A percentile compares a stretch with the other conserved stretches of the same genome.
Evolutionary conservation across 2,113 vertebrate species (phyloP).

Genomic region (Arothron firmamentum): DNA sequence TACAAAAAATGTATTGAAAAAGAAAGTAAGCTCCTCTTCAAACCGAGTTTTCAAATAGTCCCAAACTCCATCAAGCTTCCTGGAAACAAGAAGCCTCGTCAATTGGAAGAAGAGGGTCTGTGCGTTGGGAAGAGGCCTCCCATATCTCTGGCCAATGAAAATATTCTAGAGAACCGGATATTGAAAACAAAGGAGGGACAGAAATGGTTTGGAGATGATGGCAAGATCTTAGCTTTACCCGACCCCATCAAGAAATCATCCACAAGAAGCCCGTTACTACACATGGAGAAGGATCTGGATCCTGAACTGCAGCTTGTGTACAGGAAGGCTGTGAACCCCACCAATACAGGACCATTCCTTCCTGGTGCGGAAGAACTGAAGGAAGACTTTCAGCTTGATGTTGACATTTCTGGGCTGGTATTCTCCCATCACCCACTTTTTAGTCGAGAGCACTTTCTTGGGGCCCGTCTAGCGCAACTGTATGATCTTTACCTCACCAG

Average conservation of each 20-base stretch:
- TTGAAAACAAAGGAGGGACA: conserved; percentile 80
- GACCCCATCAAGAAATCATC: conserved; percentile 86
- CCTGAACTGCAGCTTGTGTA: conserved; percentile 82
- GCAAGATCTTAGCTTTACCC: conserved; percentile 85
- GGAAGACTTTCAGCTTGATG: conserved; percentile 88
- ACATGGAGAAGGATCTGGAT: conserved; percentile 73
- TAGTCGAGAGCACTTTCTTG: conserved; percentile 92
- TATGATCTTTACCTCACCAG: conserved; percentile 90
- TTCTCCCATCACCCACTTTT: conserved; percentile 97
- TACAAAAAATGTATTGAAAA: conserved; percentile 68
- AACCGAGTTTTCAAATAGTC: conserved; percentile 81
- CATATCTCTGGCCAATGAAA: conserved; percentile 79
- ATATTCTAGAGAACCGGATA: conserved; percentile 90
- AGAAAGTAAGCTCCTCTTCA: conserved; percentile 79
- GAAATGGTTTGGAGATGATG: conserved; percentile 94
- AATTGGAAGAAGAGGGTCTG: conserved; percentile 91
- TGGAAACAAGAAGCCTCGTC: conserved; percentile 84
- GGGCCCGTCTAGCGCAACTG: conserved; percentile 83
- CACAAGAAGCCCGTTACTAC: conserved; percentile 79
- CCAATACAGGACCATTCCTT: conserved; percentile 75
- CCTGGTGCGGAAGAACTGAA: conserved; percentile 76
- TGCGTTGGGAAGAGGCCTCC: conserved; percentile 84
- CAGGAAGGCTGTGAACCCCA: conserved; percentile 83
- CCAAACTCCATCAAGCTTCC: conserved; percentile 83
- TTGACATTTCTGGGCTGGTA: conserved; percentile 90